A percentile compares a stretch with the other conserved stretches of the same genome.
phyloP scores from a whole-genome alignment of 2,797 vertebrate species.

The Clarias platycephalus region DNA sequence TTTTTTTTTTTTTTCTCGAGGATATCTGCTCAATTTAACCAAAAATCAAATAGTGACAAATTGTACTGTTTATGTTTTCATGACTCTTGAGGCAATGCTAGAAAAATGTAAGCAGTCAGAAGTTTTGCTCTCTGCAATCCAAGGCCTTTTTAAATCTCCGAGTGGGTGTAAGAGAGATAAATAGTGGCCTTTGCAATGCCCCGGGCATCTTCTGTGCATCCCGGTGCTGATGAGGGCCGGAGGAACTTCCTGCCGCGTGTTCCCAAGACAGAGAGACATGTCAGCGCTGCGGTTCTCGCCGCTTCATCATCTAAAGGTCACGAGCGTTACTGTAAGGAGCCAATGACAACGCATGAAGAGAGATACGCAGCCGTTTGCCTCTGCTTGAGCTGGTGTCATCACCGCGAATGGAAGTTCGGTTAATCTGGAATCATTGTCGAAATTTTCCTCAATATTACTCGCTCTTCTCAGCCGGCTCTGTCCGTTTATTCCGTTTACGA shows the following conservation, averaged over 20 bases:
- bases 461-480: neutral
- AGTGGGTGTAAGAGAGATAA: conserved; percentile 69
- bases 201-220: conserved; percentile 66
- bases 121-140: conserved; percentile 23
- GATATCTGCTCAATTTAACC: conserved; percentile 16
- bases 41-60: conserved; percentile 25
- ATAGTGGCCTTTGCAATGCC: conserved; percentile 69
- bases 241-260: conserved; percentile 63
- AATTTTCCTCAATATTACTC: conserved; percentile 43
- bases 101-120: conserved; percentile 28
- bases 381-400: conserved; percentile 32
- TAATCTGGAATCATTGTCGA: conserved; percentile 52
- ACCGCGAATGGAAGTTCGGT: conserved; percentile 49
- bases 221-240: conserved; percentile 60
- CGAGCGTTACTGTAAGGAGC: conserved; percentile 59
- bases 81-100: neutral
- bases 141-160: conserved; percentile 53
- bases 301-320: conserved; percentile 77
- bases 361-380: conserved; percentile 52
- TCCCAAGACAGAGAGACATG: conserved; percentile 72
- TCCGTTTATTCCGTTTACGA: conserved; percentile 19
- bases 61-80: conserved; percentile 5
- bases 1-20: neutral
- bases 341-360: conserved; percentile 59
- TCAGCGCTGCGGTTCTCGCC: conserved; percentile 61